A percentile compares a stretch with the other conserved stretches of the same genome.
These are phyloP conservation scores for Trachelus iudaicus DNA, from an alignment of 2,888 invertebrate species.

Conservation along the genomic window DNA sequence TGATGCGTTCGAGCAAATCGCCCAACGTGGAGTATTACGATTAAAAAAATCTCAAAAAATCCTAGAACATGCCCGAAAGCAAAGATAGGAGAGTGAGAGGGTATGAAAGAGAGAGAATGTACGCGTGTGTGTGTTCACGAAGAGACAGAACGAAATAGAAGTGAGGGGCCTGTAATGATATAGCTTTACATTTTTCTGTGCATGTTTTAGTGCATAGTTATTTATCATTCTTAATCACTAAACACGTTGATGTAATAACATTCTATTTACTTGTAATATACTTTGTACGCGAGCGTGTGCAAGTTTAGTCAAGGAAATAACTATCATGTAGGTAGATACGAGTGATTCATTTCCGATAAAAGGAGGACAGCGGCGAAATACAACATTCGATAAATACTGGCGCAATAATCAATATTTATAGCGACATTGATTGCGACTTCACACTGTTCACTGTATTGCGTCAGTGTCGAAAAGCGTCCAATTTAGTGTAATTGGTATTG, in stretches of 20 bases:
- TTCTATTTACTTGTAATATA: constrained; percentile 19
- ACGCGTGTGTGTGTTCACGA: background rate
- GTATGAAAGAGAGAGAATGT: background rate
- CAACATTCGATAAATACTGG: constrained; percentile 2
- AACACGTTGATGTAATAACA: constrained; percentile 30
- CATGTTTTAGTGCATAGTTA: constrained; percentile 65
- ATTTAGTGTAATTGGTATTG: constrained; percentile 5
- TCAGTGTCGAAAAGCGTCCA: constrained; percentile 3
- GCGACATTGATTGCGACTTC: constrained; percentile 4
- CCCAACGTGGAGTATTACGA: background rate
- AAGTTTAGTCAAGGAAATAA: background rate
- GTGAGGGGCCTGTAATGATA: constrained; percentile 23
- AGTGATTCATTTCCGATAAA: constrained; percentile 25
- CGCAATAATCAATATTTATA: constrained; percentile 30
- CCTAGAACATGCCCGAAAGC: background rate
- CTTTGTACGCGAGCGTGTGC: background rate
- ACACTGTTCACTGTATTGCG: background rate
- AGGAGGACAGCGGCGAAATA: constrained; percentile 8
- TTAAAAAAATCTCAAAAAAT: background rate
- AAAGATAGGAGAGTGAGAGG: background rate
- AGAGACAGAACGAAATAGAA: constrained; percentile 8
- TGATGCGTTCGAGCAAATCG: background rate
- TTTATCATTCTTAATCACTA: constrained; percentile 33
- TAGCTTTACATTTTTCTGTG: constrained; percentile 53
- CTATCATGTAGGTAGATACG: constrained; percentile 3